Base-by-base conservation (phyloP, 2,797 vertebrate species). In the Calcarius lapponicus region DNA sequence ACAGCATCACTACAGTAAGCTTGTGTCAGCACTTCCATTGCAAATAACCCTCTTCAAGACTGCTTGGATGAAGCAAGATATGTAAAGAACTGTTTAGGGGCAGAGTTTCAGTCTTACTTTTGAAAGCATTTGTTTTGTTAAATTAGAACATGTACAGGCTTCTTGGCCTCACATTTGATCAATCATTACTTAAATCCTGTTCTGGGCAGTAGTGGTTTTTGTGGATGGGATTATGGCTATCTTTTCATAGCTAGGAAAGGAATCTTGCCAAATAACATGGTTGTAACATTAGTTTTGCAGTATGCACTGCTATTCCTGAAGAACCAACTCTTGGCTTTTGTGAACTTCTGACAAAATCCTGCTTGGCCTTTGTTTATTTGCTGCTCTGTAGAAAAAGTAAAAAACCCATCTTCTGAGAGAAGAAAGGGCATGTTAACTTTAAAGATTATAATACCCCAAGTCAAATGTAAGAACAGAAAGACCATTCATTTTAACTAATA, bases 11-110 rank as follows among this genome's bases (percentile, higher is more conserved):
- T 76, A 45, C 71, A 90, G 78, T 87, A 82, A 76, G 83, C 53
- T 85, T 74, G 53, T 92, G 88, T 95, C 88, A 95, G 90, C 71
- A 87, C 80, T 95, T 93, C 88, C 83, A 58, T 48, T 96, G 86
- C 80, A 73, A 82, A 60, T 17, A 88, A 73, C 48, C 34, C 56
- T 93, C 80, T 73, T 92, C 73, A 82, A 73, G 45, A 66, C 48
- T 74, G 56, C 60, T 90, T 84, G 83, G 56, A 90, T 57, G 70
- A 90, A 76, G 66, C 5, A 80, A 67, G 50, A 82, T 70, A 36
- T 69, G 16, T 56, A 84, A 80, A 91, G 76, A 43, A 64, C 80
- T 67, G 43, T 76, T 90, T 36, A 61, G 62, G 60, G n/a, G 24
- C 48, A 40, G 64, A 73, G 38, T 65, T 90, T 88, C 74, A 83